Evolutionary conservation across 2,113 vertebrate species (phyloP).

Genomic region (Pipa parva): DNA sequence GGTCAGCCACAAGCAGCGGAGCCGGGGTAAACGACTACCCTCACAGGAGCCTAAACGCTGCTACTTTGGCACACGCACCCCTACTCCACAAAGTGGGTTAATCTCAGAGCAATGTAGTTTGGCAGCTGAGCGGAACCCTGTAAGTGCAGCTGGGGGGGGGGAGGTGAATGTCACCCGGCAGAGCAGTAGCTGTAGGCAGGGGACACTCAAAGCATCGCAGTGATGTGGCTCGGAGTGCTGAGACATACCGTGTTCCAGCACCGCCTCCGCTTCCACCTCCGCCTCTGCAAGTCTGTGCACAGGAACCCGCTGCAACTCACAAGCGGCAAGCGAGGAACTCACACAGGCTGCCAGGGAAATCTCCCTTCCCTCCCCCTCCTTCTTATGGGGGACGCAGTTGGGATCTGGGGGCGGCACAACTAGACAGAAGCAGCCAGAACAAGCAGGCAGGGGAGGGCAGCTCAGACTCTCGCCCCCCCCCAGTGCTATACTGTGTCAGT

Average conservation of each 20-base stretch:
- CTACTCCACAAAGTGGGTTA: background rate
- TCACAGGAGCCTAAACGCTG: conserved; percentile 1
- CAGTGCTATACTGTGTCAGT: background rate
- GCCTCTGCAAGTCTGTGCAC: conserved; percentile 12
- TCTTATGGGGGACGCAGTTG: conserved; percentile 19
- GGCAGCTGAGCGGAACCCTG: background rate
- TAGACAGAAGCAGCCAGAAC: background rate
- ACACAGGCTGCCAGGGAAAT: conserved; percentile 26
- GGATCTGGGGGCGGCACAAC: conserved; percentile 37
- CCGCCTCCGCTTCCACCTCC: conserved; percentile 37
- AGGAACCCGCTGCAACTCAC: conserved; percentile 25
- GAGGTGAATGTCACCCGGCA: background rate
- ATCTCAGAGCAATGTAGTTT: background rate
- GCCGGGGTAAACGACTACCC: too few species aligned
- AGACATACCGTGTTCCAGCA: conserved; percentile 8
- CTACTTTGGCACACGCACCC: background rate
- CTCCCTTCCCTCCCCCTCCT: conserved; percentile 4
- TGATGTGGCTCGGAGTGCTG: background rate
- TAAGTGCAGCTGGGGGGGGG: too few species aligned
- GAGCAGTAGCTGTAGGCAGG: background rate
- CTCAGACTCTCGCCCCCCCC: conserved; percentile 27
- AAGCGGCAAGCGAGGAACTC: conserved; percentile 8
- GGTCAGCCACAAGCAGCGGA: background rate
- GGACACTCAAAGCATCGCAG: conserved; percentile 11
- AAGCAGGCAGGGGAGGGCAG: conserved; percentile 8